Percentiles rank a stretch among this genome's conserved stretches.
phyloP scores from a whole-genome alignment of 1,140 invertebrate genomes.

The Brachionus rubens region DNA sequence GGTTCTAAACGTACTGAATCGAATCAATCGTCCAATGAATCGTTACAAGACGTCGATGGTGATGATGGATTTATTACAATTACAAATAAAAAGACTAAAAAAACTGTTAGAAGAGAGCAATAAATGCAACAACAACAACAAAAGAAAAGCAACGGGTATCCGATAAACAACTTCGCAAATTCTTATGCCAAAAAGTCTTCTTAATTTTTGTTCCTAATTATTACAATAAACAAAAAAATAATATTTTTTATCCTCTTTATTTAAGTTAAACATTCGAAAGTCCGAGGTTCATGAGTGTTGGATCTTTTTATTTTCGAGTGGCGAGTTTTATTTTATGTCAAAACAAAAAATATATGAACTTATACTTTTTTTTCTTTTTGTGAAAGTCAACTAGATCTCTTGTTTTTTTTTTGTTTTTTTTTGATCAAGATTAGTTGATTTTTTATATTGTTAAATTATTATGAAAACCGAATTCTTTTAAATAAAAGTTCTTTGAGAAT shows the following conservation, averaged over 20 bases:
- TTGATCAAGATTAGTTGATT: background rate
- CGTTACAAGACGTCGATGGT: slow-evolving; percentile 11
- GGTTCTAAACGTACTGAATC: slow-evolving; percentile 17
- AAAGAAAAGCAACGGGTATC: background rate
- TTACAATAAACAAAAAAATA: no score
- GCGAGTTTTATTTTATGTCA: no score
- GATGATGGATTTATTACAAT: slow-evolving; percentile 44
- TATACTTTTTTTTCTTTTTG: background rate
- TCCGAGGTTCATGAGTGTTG: no score
- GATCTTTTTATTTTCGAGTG: no score
- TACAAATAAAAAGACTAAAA: slow-evolving; percentile 30
- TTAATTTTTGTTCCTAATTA: no score
- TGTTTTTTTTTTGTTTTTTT: background rate
- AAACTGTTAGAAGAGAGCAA: slow-evolving; percentile 29
- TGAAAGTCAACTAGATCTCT: slow-evolving; percentile 29
- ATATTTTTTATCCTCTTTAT: no score
- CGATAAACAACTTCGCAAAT: no score
- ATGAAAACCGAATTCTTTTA: background rate
- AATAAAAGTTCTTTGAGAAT: no score
- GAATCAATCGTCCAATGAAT: slow-evolving; percentile 38
- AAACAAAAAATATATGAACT: no score
- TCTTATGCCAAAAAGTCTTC: no score
- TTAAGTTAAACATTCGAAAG: no score
- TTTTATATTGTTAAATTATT: slow-evolving; percentile 14
- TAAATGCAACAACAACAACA: background rate